Base-by-base conservation (phyloP, 2,888 invertebrate genomes). In the Rhaphigaster nebulosa region DNA sequence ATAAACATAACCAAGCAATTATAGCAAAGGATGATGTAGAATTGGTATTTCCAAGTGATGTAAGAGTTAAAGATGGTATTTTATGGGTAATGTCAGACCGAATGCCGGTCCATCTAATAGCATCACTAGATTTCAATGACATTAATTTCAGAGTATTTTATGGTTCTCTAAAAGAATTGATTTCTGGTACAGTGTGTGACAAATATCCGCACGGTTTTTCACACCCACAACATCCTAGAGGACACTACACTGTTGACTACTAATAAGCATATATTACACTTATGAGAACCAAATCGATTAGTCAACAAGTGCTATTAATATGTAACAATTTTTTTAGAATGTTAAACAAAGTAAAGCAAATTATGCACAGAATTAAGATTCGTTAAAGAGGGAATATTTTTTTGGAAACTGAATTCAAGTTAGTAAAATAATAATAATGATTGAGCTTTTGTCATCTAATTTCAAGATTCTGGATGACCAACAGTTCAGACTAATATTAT, bases 61-160 rank as follows among this genome's bases (percentile, higher is more conserved):
- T 97, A 4, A 97, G 97, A 94, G 96, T 97, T 92, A 92, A 92
- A 87, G 89, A 91, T 54, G 92, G 92, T 3, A 91, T 91, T 89
- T 91, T 94, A 54, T 97, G 97, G 97, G 96, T 97, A 0, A 95
- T 97, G 5, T 97, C 97, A 0, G 97, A 97, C 93, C 95, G 96
- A 76, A 97, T 97, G 97, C 96, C 97, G 0, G 96, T 96, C 23
- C 97, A 97, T 93, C 94, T 97, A 56, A 95, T 96, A 93, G 93
- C 94, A 18, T 94, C 94, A 92, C 94, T 97, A 60, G 96, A 97
- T 93, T 97, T 96, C 93, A 95, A 95, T 87, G 97, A 97, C 92
- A 95, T 96, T 20, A 97, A 97, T 93, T 97, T 97, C 94, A 95
- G 97, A 93, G 95, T 97, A 92, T 96, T 95, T 92, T 96, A 96